Conservation (phyloP, 2,888 invertebrate genomes). For the Spisula solida region DNA sequence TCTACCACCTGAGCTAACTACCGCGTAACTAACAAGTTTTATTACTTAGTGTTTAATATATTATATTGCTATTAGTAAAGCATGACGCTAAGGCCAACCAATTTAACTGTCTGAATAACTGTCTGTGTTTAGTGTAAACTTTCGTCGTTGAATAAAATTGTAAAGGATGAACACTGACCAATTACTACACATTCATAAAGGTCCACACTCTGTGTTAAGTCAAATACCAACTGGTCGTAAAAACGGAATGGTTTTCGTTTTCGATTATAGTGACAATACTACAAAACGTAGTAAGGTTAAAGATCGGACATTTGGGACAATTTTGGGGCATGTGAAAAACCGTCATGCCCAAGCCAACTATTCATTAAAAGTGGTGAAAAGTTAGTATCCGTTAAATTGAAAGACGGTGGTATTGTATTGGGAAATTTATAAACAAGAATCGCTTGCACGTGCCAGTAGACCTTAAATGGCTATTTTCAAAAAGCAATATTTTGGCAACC, state of each 20-base stretch:
- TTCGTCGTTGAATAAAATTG: too few relatives aligned
- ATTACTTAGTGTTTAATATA: too few relatives aligned
- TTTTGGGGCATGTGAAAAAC: conserved; percentile 40
- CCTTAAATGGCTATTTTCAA: too few relatives aligned
- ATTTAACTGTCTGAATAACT: too few relatives aligned
- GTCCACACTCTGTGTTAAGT: neutral
- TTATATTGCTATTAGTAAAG: too few relatives aligned
- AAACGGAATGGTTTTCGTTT: neutral
- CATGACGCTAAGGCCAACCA: too few relatives aligned
- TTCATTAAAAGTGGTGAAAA: conserved; percentile 13
- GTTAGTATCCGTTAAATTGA: neutral
- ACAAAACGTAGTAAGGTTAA: neutral
- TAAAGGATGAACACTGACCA: too few relatives aligned
- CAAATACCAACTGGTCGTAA: neutral
- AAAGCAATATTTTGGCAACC: too few relatives aligned
- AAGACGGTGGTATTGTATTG: conserved; percentile 22
- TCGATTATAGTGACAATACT: neutral
- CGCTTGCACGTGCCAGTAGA: too few relatives aligned
- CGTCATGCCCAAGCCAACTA: neutral
- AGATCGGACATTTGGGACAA: conserved; percentile 48
- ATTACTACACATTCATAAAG: neutral
- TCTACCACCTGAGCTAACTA: too few relatives aligned
- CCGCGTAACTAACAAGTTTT: too few relatives aligned
- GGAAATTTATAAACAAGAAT: conserved; percentile 25
- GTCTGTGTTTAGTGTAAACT: too few relatives aligned